Evolutionary conservation across 1,140 invertebrate species (phyloP).

Genomic region (Dreissena polymorpha): DNA sequence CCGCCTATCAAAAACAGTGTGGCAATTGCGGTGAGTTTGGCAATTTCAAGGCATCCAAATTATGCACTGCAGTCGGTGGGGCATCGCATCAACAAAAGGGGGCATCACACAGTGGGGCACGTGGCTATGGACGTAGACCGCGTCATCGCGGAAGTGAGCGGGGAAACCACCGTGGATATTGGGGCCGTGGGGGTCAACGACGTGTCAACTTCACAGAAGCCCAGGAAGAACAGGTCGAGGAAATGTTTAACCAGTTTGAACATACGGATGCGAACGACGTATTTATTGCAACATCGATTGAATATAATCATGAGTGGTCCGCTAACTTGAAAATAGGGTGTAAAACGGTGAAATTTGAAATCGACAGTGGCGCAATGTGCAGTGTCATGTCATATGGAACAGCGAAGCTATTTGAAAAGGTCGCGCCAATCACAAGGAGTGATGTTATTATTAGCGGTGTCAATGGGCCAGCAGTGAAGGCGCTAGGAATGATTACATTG

Average conservation of each 20-base stretch:
- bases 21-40: neutral
- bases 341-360: neutral
- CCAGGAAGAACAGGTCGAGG: neutral
- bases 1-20: neutral
- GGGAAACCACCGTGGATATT: neutral
- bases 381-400: neutral
- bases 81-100: neutral
- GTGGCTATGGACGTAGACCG: too few species aligned
- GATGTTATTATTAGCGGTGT: too few species aligned
- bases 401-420: too few species aligned
- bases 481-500: too few species aligned
- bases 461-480: too few species aligned
- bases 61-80: neutral
- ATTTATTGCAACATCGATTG: neutral
- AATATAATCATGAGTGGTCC: neutral
- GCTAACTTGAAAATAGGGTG: neutral
- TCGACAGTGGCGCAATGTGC: slow-evolving; percentile 6
- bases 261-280: neutral
- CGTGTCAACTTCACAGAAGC: neutral
- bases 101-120: neutral
- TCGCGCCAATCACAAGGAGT: too few species aligned
- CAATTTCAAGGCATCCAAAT: neutral
- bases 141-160: too few species aligned
- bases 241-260: slow-evolving; percentile 1
- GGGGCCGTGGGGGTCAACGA: neutral